A percentile compares a stretch with the other conserved stretches of the same genome.
Evolutionary conservation across 2,113 vertebrate species (phyloP).

Genomic region (Catharus fuscescens): DNA sequence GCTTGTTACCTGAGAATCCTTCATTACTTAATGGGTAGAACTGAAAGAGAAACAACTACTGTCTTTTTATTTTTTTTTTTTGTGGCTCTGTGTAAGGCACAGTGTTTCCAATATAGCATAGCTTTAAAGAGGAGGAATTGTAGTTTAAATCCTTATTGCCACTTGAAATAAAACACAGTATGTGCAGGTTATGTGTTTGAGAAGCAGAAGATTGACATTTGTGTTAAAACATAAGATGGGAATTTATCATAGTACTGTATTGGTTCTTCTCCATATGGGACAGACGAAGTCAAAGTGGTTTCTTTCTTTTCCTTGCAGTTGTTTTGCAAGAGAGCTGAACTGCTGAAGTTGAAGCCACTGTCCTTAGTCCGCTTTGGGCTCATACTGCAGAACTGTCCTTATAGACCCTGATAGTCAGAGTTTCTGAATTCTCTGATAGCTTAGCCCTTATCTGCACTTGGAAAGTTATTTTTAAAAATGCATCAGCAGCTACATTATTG

Average conservation of each 20-base stretch:
- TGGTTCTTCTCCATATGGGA: neutral
- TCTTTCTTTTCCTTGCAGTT: neutral
- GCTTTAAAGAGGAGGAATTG: neutral
- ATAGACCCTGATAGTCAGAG: neutral
- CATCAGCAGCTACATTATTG: neutral
- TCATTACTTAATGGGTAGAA: neutral
- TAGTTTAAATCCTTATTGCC: neutral
- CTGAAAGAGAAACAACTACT: neutral
- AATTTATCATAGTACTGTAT: neutral
- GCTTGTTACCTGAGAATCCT: neutral
- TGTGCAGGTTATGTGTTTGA: neutral
- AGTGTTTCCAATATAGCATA: neutral
- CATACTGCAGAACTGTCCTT: neutral
- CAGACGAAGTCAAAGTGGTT: neutral
- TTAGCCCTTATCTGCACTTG: neutral
- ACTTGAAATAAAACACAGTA: neutral
- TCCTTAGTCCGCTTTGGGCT: neutral
- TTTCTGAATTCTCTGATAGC: neutral
- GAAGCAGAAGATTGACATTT: neutral
- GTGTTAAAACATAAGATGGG: neutral
- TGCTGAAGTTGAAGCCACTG: neutral
- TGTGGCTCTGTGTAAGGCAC: neutral
- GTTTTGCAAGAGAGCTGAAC: neutral
- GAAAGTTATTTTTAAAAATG: constrained; percentile 37
- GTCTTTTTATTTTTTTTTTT: neutral